Base-by-base conservation (phyloP, 2,888 invertebrate species). In the Oscheius sp. region DNA sequence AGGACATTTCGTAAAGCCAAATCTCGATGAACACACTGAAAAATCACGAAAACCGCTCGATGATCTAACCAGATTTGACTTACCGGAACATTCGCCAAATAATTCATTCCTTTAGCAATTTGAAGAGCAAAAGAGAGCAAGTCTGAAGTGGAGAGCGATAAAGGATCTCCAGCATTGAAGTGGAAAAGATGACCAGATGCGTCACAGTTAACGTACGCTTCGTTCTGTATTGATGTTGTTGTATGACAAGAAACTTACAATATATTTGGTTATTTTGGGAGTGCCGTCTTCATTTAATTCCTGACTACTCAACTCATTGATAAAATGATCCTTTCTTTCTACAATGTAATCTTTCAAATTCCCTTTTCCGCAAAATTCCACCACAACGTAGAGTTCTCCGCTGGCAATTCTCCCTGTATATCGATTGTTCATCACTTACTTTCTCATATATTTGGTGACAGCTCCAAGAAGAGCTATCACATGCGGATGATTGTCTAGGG, bases 41-140 rank as follows among this genome's bases (percentile, higher is more conserved):
- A 72, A 43, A 45, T 16, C n/a, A n/a, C n/a, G 21, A 18, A 35
- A 16, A 7, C 9, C 73, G 49, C 49, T 49, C 21, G 55, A 78
- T 69, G 45, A 55, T n/a, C n/a, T n/a, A n/a, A n/a, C n/a, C n/a
- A n/a, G n/a, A n/a, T n/a, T 55, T 23, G 3, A 23, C 91, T 91
- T 90, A 94, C 94, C 90, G 95, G 92, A 90, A 95, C 92, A 0
- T 95, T 95, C 1, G 96, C 94, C 78, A 99, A 91, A 90, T 97
- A 98, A 80, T 96, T 95, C 98, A 99, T 98, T 77, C 98, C 98
- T 73, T 95, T 92, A 0, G 97, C 96, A 1, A 97, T 94, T 91
- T 98, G 97, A 89, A 94, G 95, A 0, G 96, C 94, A 89, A 96
- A 97, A 0, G 95, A 95, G 7, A 97, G 94, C 70, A 98, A 91